A percentile compares a stretch with the other conserved stretches of the same genome.
Conservation (phyloP, 2,113 vertebrate genomes). For the Cyrtonyx montezumae region DNA sequence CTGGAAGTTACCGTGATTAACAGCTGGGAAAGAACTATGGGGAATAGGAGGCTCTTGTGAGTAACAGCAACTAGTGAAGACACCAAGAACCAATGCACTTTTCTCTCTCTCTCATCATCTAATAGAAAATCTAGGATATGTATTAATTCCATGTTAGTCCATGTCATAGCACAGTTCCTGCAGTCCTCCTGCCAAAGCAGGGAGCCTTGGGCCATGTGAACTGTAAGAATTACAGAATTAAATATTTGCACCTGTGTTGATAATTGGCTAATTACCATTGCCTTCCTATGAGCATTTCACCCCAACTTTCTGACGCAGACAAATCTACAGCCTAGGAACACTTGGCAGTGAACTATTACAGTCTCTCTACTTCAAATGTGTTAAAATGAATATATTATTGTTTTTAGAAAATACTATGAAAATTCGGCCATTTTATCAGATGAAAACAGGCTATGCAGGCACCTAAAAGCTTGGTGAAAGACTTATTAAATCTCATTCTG, state of each 20-base stretch:
- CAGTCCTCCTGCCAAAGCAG: neutral
- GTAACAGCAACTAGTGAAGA: neutral
- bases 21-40: neutral
- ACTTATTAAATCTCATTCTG: neutral
- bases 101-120: neutral
- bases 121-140: neutral
- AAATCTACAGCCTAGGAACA: neutral
- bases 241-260: neutral
- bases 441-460: neutral
- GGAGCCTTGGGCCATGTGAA: neutral
- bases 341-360: neutral
- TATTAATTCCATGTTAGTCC: neutral
- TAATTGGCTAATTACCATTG: neutral
- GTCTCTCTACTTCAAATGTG: neutral
- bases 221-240: neutral
- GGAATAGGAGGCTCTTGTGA: accelerated
- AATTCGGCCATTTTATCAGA: neutral
- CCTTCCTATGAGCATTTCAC: neutral
- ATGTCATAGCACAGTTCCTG: neutral
- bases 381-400: neutral
- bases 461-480: neutral
- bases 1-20: neutral
- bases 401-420: neutral
- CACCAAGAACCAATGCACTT: neutral
- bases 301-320: neutral